These are phyloP conservation scores for Drosophila sechellia DNA, from an alignment of 1,140 invertebrate species.

Conservation along the genomic window DNA sequence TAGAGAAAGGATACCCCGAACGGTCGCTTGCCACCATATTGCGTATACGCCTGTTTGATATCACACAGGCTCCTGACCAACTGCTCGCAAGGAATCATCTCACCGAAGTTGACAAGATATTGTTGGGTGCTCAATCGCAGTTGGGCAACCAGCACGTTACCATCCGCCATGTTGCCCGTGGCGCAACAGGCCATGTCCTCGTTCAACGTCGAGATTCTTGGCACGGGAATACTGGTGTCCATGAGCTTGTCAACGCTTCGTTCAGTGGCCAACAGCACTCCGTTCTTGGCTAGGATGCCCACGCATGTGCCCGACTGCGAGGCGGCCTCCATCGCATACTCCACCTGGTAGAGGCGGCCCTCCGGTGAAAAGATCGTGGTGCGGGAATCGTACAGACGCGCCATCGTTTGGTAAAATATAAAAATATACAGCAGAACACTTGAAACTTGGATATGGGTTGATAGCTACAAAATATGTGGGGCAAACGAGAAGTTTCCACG, in stretches of 20 bases:
- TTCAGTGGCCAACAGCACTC: slow-evolving; percentile 98
- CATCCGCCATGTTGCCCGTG: slow-evolving; percentile 99
- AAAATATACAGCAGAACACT: not conserved
- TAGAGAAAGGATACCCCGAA: slow-evolving; percentile 99
- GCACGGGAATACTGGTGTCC: slow-evolving; percentile 98
- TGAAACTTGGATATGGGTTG: too few species aligned
- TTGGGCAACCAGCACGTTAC: slow-evolving; percentile 98
- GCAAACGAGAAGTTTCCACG: not conserved
- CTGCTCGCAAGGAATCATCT: slow-evolving; percentile 99
- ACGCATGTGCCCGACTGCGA: slow-evolving; percentile 99
- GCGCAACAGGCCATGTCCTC: slow-evolving; percentile 98
- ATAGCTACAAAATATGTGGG: too few species aligned
- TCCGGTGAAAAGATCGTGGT: slow-evolving; percentile 99
- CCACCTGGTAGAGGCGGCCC: slow-evolving; percentile 99
- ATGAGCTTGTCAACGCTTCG: slow-evolving; percentile 98
- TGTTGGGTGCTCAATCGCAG: slow-evolving; percentile 96
- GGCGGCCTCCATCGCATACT: slow-evolving; percentile 99
- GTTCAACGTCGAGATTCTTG: slow-evolving; percentile 99
- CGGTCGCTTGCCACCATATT: slow-evolving; percentile 98
- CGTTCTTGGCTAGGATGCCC: slow-evolving; percentile 97
- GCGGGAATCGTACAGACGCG: slow-evolving; percentile 83
- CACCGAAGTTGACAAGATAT: slow-evolving; percentile 96
- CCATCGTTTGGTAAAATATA: not conserved
- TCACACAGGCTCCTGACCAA: slow-evolving; percentile 98
- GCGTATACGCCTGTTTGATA: slow-evolving; percentile 99